Percentiles rank a stretch among this genome's conserved stretches.
Evolutionary conservation across 2,113 vertebrate genomes (phyloP).

Genomic region (Cichladusa arquata): DNA sequence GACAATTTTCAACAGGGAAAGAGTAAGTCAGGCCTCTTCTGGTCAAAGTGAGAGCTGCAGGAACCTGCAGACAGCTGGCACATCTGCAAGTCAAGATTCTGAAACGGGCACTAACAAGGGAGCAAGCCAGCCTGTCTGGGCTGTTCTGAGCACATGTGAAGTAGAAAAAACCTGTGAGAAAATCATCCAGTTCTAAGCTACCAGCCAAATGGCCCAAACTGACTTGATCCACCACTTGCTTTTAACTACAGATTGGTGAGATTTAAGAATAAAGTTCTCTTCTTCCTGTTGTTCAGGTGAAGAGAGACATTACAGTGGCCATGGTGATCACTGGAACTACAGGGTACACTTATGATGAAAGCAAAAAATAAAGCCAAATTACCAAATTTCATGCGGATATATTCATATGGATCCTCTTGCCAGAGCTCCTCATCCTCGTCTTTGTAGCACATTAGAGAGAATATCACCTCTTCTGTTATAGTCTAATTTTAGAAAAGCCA

Average conservation of each 20-base stretch:
- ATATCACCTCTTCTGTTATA: conserved; percentile 92
- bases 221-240: neutral
- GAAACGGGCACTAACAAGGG: neutral
- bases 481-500: conserved; percentile 70
- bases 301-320: neutral
- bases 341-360: neutral
- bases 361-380: conserved; percentile 7
- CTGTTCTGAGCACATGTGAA: neutral
- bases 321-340: neutral
- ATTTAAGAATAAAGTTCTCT: neutral
- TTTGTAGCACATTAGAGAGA: conserved; percentile 98
- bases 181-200: neutral
- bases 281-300: neutral
- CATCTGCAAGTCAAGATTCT: neutral
- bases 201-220: neutral
- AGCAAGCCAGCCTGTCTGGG: neutral
- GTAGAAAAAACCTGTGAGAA: neutral
- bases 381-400: conserved; percentile 98
- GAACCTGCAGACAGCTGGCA: neutral
- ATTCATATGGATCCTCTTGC: conserved; percentile 96
- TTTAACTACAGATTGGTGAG: neutral
- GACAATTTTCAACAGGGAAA: neutral
- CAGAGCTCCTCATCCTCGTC: conserved; percentile 97
- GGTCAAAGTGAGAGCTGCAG: conserved; percentile 47
- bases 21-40: conserved; percentile 56